These are phyloP conservation scores for Prietella phreatophila DNA, from an alignment of 2,113 vertebrate species.

Conservation along the genomic window DNA sequence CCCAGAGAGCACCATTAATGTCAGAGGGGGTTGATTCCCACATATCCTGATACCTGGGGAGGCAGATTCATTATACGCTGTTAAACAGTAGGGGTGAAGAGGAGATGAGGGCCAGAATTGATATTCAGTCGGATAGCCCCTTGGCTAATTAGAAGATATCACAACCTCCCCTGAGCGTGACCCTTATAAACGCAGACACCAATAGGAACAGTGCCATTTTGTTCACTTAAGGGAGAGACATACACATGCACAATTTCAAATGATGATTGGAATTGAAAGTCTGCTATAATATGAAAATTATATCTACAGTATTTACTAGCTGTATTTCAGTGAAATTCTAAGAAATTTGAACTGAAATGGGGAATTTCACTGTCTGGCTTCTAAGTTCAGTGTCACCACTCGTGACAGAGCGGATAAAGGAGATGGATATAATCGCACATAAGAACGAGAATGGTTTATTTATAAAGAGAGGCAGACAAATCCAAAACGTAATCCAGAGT, in stretches of 20 bases:
- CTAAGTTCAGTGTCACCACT: no score
- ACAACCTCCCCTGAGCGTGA: neutral
- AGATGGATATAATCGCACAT: no score
- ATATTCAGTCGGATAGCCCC: constrained; percentile 1
- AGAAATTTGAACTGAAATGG: neutral
- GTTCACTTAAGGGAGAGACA: neutral
- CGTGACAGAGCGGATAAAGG: no score
- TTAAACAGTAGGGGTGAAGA: constrained; percentile 13
- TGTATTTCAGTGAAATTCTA: neutral
- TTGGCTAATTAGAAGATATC: constrained; percentile 11
- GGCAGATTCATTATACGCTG: constrained; percentile 37
- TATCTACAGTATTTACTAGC: neutral
- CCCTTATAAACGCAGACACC: constrained; percentile 1
- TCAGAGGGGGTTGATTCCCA: constrained; percentile 33
- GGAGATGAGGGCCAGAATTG: neutral
- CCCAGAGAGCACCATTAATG: constrained; percentile 20
- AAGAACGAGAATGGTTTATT: no score
- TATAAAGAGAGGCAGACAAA: no score
- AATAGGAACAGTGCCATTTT: neutral
- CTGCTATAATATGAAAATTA: neutral
- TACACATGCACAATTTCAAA: neutral
- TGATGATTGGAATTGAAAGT: no score
- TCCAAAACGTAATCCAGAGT: no score
- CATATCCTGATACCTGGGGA: constrained; percentile 36
- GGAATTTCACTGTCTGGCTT: neutral